These are phyloP conservation scores for Bemisia tabaci DNA, from an alignment of 1,140 invertebrate genomes.

Conservation along the genomic window DNA sequence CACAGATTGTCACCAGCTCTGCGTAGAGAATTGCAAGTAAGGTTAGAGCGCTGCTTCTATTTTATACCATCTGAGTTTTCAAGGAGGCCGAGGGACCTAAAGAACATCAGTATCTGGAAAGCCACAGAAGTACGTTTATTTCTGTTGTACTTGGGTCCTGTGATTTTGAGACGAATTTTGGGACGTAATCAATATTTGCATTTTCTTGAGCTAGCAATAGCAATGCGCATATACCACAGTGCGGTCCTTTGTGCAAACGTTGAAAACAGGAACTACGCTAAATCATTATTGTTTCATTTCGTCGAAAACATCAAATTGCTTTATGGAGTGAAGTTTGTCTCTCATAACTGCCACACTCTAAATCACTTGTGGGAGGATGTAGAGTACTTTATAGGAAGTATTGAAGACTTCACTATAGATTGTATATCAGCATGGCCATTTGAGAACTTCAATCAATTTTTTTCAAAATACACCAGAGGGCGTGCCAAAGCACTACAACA, in stretches of 20 bases:
- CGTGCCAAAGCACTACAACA: conserved; percentile 23
- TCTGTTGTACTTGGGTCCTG: conserved; percentile 28
- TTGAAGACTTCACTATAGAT: conserved; percentile 25
- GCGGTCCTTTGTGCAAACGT: not conserved
- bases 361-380: conserved; percentile 32
- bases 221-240: conserved; percentile 9
- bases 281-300: conserved; percentile 11
- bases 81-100: conserved; percentile 24
- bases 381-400: conserved; percentile 23
- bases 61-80: conserved; percentile 22
- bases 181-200: conserved; percentile 4
- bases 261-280: conserved; percentile 6
- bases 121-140: conserved; percentile 31
- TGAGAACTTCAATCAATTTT: conserved; percentile 30
- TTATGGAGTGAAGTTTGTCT: conserved; percentile 17
- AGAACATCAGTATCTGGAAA: conserved; percentile 28
- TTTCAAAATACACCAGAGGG: conserved; percentile 24
- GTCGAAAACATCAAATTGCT: conserved; percentile 1
- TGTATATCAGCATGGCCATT: conserved; percentile 29
- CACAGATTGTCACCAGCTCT: too few relatives aligned
- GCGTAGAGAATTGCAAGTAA: too few relatives aligned
- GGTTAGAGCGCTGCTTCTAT: too few relatives aligned
- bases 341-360: conserved; percentile 23
- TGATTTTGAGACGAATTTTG: conserved; percentile 22
- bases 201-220: conserved; percentile 11